Evolutionary conservation across 2,113 vertebrate species (phyloP).

Genomic region (Apistogramma diplotaenia): DNA sequence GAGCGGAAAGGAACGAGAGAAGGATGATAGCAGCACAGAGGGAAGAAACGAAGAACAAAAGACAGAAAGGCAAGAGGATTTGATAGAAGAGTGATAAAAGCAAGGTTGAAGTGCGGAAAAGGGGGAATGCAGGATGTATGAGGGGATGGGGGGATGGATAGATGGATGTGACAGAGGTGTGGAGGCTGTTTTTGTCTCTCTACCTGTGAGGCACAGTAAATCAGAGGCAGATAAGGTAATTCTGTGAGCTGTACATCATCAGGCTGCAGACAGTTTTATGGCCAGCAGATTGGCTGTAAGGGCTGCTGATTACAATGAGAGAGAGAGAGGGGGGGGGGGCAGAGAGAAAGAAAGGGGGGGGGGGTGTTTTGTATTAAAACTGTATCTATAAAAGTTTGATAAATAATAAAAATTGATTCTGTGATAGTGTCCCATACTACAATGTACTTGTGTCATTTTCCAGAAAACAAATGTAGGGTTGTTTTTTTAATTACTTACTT

Average conservation of each 20-base stretch:
- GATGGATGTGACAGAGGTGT: constrained; percentile 59
- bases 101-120: constrained; percentile 7
- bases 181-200: constrained; percentile 63
- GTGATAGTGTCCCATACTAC: not conserved
- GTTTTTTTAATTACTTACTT: not conserved
- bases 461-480: not conserved
- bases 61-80: not conserved
- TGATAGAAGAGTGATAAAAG: constrained; percentile 44
- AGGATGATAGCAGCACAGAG: not conserved
- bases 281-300: constrained; percentile 73
- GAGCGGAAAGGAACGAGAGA: not conserved
- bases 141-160: constrained; percentile 31
- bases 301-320: constrained; percentile 67
- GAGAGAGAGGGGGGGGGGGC: not conserved
- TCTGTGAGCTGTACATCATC: constrained; percentile 61
- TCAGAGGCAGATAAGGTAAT: constrained; percentile 69
- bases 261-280: constrained; percentile 62
- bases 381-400: not conserved
- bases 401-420: not conserved
- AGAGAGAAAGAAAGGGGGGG: not conserved
- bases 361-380: not conserved
- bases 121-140: not conserved
- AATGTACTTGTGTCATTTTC: not conserved
- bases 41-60: not conserved
- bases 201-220: constrained; percentile 73